phyloP scores from a whole-genome alignment of 2,113 vertebrate species.

The Apeltes quadracus region DNA sequence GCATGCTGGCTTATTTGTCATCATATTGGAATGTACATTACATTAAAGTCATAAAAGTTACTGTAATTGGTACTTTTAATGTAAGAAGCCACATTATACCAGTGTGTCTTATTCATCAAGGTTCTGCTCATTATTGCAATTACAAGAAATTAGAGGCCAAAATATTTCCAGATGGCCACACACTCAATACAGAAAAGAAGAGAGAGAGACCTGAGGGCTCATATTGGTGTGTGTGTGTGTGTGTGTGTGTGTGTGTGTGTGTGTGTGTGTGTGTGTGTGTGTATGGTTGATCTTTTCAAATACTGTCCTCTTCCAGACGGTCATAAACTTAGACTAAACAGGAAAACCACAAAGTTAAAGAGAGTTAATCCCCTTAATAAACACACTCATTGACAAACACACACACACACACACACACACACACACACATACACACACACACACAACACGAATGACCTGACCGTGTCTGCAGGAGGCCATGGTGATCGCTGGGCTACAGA shows the following conservation, averaged over 20 bases:
- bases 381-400: slow-evolving; percentile 10
- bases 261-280: slow-evolving; percentile 15
- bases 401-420: slow-evolving; percentile 13
- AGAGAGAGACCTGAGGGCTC: background rate
- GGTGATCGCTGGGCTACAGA: slow-evolving; percentile 15
- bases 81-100: slow-evolving; percentile 4
- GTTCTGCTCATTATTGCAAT: slow-evolving; percentile 1
- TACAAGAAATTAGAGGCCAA: slow-evolving; percentile 19
- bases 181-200: slow-evolving; percentile 4
- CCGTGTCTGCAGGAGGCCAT: slow-evolving; percentile 29
- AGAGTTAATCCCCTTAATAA: slow-evolving; percentile 59
- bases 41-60: slow-evolving; percentile 2
- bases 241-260: slow-evolving; percentile 11
- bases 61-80: slow-evolving; percentile 8
- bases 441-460: slow-evolving; percentile 30
- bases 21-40: background rate
- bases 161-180: slow-evolving; percentile 38
- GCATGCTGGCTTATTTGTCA: background rate
- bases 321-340: slow-evolving; percentile 78
- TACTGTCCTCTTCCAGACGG: slow-evolving; percentile 65
- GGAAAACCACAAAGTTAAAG: slow-evolving; percentile 69
- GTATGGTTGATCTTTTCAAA: slow-evolving; percentile 33
- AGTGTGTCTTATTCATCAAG: background rate
- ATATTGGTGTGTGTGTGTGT: slow-evolving; percentile 10
- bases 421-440: slow-evolving; percentile 22